Evolutionary conservation across 2,113 vertebrate genomes (phyloP), one percentile per base, ranked within the genome.

Genomic region (Ptilorrhoa leucosticta): DNA sequence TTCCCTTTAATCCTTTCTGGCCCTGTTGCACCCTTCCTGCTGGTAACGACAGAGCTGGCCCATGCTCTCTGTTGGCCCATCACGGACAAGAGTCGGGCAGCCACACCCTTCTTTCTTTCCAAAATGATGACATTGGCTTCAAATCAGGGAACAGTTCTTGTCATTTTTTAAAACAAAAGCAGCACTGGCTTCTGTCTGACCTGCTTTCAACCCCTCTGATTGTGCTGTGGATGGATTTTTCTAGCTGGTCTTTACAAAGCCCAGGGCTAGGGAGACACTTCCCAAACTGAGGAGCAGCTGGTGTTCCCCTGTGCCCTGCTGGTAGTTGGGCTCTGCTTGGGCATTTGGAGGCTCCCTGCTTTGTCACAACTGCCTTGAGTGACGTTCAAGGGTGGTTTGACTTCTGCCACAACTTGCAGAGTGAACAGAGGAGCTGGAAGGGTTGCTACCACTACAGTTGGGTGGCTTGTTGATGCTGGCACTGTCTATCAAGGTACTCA

Each of bases 81-180:
- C 1, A 0, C 8, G 76, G 77, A 10, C 50, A 47, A 31, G 48
- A 51, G 24, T n/a, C 0, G 0, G 50, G 39, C 91, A 93, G 86
- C 79, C 86, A 64, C 95, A 92, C 89, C 76, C 83, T 72, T 72
- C 65, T 73, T 78, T 63, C 65, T 60, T 89, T 63, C 69, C 56
- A 15, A 61, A 53, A 71, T 54, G 50, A 66, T 72, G 35, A 6
- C 22, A 37, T 18, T 82, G 53, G 15, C 45, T 87, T 77, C 47
- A 87, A 85, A 65, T 47, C 20, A 48, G 47, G 56, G 19, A 50
- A 18, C 27, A 35, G 14, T 50, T 80, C 18, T 61, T 72, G 40
- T 2, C 2, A 1, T 42, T 69, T 39, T 72, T 65, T n/a, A 7
- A 37, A 57, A 82, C 20, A 10, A 27, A 87, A 47, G 33, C 61